Percentiles rank a stretch among this genome's conserved stretches.
Conservation (phyloP, 2,113 vertebrate genomes). For the Cyprinodon variegatus region DNA sequence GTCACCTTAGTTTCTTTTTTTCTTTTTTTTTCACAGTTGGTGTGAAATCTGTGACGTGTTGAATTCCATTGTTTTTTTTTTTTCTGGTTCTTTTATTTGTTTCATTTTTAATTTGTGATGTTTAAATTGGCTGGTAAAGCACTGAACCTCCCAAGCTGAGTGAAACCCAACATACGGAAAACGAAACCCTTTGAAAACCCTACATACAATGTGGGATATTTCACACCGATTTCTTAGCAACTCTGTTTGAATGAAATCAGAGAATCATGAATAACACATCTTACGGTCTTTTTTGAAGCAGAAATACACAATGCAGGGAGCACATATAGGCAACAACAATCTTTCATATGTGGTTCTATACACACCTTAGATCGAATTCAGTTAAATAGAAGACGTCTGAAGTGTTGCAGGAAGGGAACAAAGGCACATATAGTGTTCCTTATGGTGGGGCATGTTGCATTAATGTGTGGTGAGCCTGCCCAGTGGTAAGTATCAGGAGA, state of each 20-base stretch:
- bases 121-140: slow-evolving; percentile 44
- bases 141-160: slow-evolving; percentile 46
- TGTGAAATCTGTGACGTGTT: background rate
- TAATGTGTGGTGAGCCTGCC: slow-evolving; percentile 70
- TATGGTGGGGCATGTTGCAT: slow-evolving; percentile 68
- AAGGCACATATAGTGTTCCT: slow-evolving; percentile 42
- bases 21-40: background rate
- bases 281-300: slow-evolving; percentile 21
- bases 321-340: background rate
- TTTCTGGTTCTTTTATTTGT: background rate
- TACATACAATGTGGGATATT: slow-evolving; percentile 24
- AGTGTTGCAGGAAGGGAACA: slow-evolving; percentile 8
- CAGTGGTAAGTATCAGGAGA: slow-evolving; percentile 80
- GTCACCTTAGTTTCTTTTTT: slow-evolving; percentile 41
- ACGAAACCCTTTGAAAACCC: slow-evolving; percentile 28
- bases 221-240: slow-evolving; percentile 41
- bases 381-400: slow-evolving; percentile 19
- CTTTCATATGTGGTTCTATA: background rate
- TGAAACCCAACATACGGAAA: background rate
- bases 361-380: background rate
- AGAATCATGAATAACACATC: slow-evolving; percentile 46
- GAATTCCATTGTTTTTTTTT: slow-evolving; percentile 33
- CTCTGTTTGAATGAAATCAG: slow-evolving; percentile 42
- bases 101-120: slow-evolving; percentile 45
- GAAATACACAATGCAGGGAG: background rate